A percentile compares a stretch with the other conserved stretches of the same genome.
Conservation (phyloP, 2,888 invertebrate species). For the Trachelus stipa region DNA sequence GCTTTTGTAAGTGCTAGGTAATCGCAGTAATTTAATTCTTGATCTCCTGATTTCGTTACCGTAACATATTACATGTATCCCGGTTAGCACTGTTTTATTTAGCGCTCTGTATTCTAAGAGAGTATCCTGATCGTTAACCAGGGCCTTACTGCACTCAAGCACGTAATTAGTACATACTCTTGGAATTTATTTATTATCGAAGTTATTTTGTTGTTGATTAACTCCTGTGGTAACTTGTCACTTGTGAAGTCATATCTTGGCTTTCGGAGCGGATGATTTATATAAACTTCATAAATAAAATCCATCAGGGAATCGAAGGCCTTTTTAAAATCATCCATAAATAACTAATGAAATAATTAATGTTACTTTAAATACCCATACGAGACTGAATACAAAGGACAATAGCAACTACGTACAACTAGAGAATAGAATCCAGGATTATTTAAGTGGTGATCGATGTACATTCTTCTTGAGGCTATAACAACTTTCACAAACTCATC, state of each 20-base stretch:
- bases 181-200: slow-evolving; percentile 37
- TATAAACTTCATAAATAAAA: slow-evolving; percentile 38
- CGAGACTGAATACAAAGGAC: not conserved
- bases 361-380: not conserved
- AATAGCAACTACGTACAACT: slow-evolving; percentile 39
- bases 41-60: not conserved
- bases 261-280: slow-evolving; percentile 31
- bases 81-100: too few relatives aligned
- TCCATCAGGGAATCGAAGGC: slow-evolving; percentile 36
- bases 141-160: not conserved
- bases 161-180: slow-evolving; percentile 29
- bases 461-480: slow-evolving; percentile 49
- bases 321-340: slow-evolving; percentile 45
- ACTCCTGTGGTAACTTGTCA: slow-evolving; percentile 31
- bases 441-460: slow-evolving; percentile 51
- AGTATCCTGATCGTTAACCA: not conserved
- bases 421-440: slow-evolving; percentile 61
- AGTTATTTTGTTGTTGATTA: slow-evolving; percentile 36
- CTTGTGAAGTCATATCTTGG: slow-evolving; percentile 37
- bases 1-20: not conserved
- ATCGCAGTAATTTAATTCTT: not conserved
- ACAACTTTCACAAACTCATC: slow-evolving; percentile 45
- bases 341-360: slow-evolving; percentile 32
- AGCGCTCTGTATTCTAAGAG: not conserved
- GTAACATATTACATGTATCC: not conserved